These are phyloP conservation scores for Coecobrya sp. DNA, from an alignment of 2,888 invertebrate species.

Conservation along the genomic window DNA sequence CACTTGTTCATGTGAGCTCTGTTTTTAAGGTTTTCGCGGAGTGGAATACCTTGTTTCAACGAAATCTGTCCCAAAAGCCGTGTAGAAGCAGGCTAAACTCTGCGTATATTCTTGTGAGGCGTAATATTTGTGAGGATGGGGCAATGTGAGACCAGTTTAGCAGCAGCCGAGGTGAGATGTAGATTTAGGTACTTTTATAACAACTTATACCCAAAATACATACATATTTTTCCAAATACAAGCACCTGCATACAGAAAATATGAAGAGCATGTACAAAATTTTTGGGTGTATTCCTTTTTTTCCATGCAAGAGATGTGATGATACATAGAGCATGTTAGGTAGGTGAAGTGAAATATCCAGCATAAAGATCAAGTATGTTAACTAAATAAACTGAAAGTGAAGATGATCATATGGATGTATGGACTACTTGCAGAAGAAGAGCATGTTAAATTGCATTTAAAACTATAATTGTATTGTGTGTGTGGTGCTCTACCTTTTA, in stretches of 20 bases:
- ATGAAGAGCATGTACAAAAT: constrained; percentile 27
- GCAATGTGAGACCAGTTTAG: constrained; percentile 45
- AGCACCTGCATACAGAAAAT: neutral
- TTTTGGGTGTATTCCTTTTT: constrained; percentile 77
- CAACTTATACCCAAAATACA: neutral
- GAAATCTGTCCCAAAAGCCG: neutral
- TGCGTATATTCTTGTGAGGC: constrained; percentile 7
- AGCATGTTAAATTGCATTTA: neutral
- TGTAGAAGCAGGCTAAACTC: neutral
- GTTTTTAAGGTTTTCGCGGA: constrained; percentile 59
- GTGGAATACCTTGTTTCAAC: neutral
- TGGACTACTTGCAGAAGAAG: neutral
- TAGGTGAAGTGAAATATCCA: neutral
- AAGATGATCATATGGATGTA: constrained; percentile 45
- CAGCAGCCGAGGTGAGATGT: constrained; percentile 11
- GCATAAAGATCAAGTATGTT: constrained; percentile 21
- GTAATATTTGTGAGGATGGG: neutral
- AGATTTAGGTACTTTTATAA: neutral
- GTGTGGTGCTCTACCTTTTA: constrained; percentile 30
- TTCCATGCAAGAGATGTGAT: constrained; percentile 20
- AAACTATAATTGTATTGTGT: neutral
- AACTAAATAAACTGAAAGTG: constrained; percentile 2
- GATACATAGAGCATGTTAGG: neutral
- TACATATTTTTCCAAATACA: neutral
- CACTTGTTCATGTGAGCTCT: constrained; percentile 55